phyloP scores from a whole-genome alignment of 2,113 vertebrate genomes.

The Scortum barcoo region DNA sequence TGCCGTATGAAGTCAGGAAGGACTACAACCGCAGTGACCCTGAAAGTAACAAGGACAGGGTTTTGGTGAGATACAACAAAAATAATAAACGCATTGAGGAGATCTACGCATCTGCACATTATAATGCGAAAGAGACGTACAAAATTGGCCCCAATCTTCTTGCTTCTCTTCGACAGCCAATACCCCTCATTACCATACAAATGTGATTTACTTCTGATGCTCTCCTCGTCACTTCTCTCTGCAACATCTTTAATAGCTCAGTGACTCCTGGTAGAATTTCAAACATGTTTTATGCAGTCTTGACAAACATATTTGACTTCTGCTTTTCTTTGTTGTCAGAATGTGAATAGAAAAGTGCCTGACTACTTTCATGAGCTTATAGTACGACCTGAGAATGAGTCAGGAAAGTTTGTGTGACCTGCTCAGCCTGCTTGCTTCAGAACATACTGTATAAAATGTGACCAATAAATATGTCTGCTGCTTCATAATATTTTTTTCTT shows the following conservation, averaged over 20 bases:
- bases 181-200: background rate
- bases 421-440: background rate
- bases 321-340: slow-evolving; percentile 32
- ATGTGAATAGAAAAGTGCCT: background rate
- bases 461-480: background rate
- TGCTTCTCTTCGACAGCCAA: slow-evolving; percentile 40
- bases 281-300: background rate
- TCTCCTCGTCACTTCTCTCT: background rate
- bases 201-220: background rate
- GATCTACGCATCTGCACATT: slow-evolving; percentile 80
- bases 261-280: background rate
- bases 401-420: background rate
- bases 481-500: background rate
- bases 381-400: background rate
- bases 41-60: slow-evolving; percentile 79
- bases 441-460: background rate
- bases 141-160: slow-evolving; percentile 69
- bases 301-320: slow-evolving; percentile 4
- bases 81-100: slow-evolving; percentile 69
- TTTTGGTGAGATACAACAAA: slow-evolving; percentile 77
- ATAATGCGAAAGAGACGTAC: slow-evolving; percentile 67
- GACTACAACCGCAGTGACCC: slow-evolving; percentile 70
- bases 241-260: background rate
- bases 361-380: background rate
- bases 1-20: slow-evolving; percentile 70